Percentiles rank a stretch among this genome's conserved stretches.
Conservation (phyloP, 1,140 invertebrate species). For the Sycobia sp. region DNA sequence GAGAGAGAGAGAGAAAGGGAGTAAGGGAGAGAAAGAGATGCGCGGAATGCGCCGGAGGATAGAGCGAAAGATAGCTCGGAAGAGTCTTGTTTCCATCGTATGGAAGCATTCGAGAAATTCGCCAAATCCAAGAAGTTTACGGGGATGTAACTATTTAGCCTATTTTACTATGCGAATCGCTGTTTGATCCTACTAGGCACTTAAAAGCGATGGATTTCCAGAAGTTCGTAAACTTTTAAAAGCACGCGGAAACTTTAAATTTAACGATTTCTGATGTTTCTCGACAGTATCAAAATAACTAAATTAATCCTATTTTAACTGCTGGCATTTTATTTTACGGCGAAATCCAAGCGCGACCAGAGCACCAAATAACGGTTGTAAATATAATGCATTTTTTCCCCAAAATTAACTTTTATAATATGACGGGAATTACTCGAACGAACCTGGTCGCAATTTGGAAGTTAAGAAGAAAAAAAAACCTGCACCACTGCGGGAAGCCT, state of each 20-base stretch:
- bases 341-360: no score
- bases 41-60: neutral
- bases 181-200: slow-evolving; percentile 14
- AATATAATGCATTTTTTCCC: no score
- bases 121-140: slow-evolving; percentile 20
- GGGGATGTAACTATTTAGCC: slow-evolving; percentile 17
- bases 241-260: neutral
- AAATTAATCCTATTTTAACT: no score
- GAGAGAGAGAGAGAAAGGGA: no score
- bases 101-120: slow-evolving; percentile 24
- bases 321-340: no score
- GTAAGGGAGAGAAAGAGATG: no score
- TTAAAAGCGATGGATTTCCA: slow-evolving; percentile 17
- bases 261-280: neutral
- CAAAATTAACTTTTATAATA: no score
- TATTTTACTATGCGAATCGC: slow-evolving; percentile 17
- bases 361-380: no score
- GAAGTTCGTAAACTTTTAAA: slow-evolving; percentile 1
- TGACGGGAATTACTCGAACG: no score
- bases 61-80: neutral
- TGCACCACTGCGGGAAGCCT: no score
- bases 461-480: no score
- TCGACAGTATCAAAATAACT: neutral
- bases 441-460: no score
- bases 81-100: slow-evolving; percentile 7